Conservation (phyloP, 2,113 vertebrate genomes). For the Orientallactaga bullata region DNA sequence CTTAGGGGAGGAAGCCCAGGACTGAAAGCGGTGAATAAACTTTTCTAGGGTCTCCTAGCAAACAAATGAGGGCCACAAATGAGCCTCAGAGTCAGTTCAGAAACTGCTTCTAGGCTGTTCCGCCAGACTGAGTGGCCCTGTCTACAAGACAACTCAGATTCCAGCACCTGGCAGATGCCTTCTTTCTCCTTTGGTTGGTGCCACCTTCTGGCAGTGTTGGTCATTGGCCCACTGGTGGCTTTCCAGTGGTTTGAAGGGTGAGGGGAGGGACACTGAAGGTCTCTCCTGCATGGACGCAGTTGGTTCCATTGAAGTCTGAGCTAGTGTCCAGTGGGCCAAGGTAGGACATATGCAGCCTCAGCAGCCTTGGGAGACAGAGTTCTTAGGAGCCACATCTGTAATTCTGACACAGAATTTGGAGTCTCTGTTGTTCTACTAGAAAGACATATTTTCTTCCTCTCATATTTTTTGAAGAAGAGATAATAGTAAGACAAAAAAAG, state of each 20-base stretch:
- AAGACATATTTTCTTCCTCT: not conserved
- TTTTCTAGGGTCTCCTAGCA: not conserved
- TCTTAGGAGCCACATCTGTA: not conserved
- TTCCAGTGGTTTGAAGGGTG: not conserved
- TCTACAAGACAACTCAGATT: not conserved
- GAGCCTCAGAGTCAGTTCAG: not conserved
- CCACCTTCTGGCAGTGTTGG: not conserved
- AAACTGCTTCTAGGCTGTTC: not conserved
- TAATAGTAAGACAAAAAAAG: slow-evolving; percentile 20
- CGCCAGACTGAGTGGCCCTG: not conserved
- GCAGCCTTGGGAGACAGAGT: not conserved
- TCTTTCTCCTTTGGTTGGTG: not conserved
- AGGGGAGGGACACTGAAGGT: not conserved
- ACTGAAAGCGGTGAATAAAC: not conserved
- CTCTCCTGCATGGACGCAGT: not conserved
- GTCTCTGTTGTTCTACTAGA: not conserved
- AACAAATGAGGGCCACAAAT: not conserved
- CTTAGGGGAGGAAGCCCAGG: slow-evolving; percentile 2
- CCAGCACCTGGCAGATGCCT: not conserved
- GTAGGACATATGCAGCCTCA: not conserved
- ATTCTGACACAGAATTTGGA: not conserved
- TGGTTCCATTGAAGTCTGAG: not conserved
- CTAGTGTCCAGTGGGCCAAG: not conserved
- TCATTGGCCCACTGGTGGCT: too few species aligned
- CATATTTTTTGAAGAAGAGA: not conserved